Base-by-base conservation (phyloP, 64 coral and sea anemone species). In the Astreopora myriophthalma region DNA sequence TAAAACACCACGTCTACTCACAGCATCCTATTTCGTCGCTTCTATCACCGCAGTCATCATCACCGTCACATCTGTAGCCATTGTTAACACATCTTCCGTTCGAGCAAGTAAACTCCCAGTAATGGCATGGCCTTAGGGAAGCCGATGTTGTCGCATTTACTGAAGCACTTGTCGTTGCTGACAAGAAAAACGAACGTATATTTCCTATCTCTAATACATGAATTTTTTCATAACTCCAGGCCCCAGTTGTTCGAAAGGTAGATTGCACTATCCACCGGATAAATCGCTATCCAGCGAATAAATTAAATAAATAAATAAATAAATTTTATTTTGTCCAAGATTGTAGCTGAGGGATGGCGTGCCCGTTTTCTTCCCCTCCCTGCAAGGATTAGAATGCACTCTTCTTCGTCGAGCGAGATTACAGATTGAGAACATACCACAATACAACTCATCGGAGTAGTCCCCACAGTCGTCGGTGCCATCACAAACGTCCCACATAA, bases 1-100 rank as follows among this genome's bases (percentile, higher is more conserved):
- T 28, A 24, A 38, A 55, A 32, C 25, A 77, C n/a, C n/a, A n/a
- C n/a, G n/a, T n/a, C n/a, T 40, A 92, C 90, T 91, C 73, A 96
- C 94, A 32, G 24, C 94, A 96, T 49, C 78, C 69, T 46, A 62
- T 85, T 77, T 96, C 94, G 69, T 96, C 94, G 51, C 71, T 88
- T 26, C 58, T 49, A 62, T 96, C 94, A 8, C 94, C 90, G 48
- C 94, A 96, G 69, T 96, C 66, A 85, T 96, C 84, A 0, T 57
- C 8, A 17, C 94, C 94, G 85, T 96, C 27, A 26, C 84, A 84
- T 24, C 70, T 68, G 11, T 26, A 55, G 3, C 32, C 6, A 61
- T 58, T 83, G 24, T 82, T 27, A n/a, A 96, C 42, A 33, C 94
- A 96, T 24, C 46, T 14, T 34, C 94, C 79, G 26, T 79, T 87